Evolutionary conservation across 2,113 vertebrate species (phyloP).

Genomic region (Labrus mixtus): DNA sequence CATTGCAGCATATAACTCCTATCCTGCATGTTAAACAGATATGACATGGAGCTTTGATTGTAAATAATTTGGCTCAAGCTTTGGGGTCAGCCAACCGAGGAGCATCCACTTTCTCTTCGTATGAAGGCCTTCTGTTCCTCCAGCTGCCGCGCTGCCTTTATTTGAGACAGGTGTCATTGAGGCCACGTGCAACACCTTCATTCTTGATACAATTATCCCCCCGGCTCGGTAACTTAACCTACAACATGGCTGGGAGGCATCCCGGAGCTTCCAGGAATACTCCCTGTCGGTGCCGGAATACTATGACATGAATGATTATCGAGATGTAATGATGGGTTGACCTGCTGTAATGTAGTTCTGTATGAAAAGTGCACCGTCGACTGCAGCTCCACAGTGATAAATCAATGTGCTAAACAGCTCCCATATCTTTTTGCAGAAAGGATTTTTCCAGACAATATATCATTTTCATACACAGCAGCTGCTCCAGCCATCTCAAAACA

Average conservation of each 20-base stretch:
- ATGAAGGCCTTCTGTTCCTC: conserved; percentile 78
- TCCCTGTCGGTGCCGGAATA: conserved; percentile 46
- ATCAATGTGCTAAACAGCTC: conserved; percentile 69
- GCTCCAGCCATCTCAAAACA: conserved; percentile 7
- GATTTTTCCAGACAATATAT: conserved; percentile 31
- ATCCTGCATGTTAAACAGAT: conserved; percentile 81
- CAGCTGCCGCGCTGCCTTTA: conserved; percentile 72
- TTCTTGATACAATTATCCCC: conserved; percentile 69
- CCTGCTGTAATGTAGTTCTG: conserved; percentile 64
- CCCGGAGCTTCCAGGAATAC: conserved; percentile 73
- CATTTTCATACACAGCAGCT: background rate
- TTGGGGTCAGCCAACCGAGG: conserved; percentile 76
- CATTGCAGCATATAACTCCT: conserved; percentile 38
- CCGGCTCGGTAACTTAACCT: conserved; percentile 70
- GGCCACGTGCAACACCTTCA: conserved; percentile 58
- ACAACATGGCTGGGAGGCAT: conserved; percentile 46
- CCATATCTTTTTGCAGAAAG: conserved; percentile 29
- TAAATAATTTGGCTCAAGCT: conserved; percentile 86
- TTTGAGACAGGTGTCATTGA: conserved; percentile 76
- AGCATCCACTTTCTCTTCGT: conserved; percentile 72
- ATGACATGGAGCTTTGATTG: conserved; percentile 80
- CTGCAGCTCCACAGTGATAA: conserved; percentile 58
- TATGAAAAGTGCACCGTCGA: conserved; percentile 70
- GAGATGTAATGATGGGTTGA: conserved; percentile 69
- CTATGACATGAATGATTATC: conserved; percentile 74